Evolutionary conservation across 2,797 vertebrate species (phyloP), one percentile per base, ranked within the genome.

Genomic region (Podarcis siculus): DNA sequence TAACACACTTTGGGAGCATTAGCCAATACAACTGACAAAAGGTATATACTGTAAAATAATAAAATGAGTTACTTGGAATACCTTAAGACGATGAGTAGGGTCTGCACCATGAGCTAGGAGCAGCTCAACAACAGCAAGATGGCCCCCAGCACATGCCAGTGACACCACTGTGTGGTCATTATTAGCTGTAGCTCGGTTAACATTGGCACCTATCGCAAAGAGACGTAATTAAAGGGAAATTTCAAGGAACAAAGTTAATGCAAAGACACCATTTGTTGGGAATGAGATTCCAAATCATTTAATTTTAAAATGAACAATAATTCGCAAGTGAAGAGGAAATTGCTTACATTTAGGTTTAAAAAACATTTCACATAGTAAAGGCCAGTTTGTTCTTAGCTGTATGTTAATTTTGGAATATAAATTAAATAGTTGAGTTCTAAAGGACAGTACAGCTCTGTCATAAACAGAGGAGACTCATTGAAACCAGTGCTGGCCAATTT

Each of bases 161-260:
- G 99, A 99, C 94, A 99, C 98, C 90, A 99, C 99, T 37, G 99
- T 99, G 97, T 99, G 99, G 96, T 99, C 99, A 86, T 99, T 99
- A 95, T 99, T 99, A 93, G 98, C 98, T 92, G 99, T 99, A 90
- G 99, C 98, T 96, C 98, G 97, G 96, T 99, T 99, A 94, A 99
- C 99, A 32, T 99, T 99, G 96, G 99, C 99, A 97, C 99, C 99
- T 99, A 93, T 21, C 89, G 90, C 71, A 91, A 67, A 93, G 93
- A 85, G 10, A 85, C 8, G 8, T 42, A 71, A 89, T 85, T 45
- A 19, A 45, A 39, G 23, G 10, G 12, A 76, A 76, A 49, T 64
- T 84, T 37, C 82, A 69, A 58, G n/a, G 19, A 66, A 58, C 13
- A 55, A 78, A 85, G 35, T 79, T 45, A 67, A 13, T 79, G 79